Base-by-base conservation (phyloP, 2,888 invertebrate species). In the Hypena proboscidalis region DNA sequence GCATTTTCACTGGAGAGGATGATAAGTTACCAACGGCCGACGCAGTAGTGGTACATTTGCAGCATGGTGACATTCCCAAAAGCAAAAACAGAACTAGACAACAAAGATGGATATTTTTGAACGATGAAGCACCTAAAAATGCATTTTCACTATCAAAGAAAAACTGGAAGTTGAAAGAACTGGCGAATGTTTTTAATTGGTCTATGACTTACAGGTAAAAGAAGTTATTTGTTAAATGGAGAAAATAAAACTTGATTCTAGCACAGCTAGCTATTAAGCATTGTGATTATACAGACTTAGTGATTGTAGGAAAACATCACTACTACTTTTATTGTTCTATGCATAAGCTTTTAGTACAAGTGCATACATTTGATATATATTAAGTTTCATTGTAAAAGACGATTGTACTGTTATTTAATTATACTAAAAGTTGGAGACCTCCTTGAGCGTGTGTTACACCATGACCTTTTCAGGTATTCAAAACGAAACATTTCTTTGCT, bases 101-200 rank as follows among this genome's bases (percentile, higher is more conserved):
- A 1, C 95, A 95, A 74, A 91, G 92, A 53, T 95, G 95, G 95
- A 92, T 95, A 27, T 95, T 94, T 58, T 74, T 94, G 39, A 94
- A 92, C 0, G 95, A 95, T 58, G 95, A 95, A 77, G 93, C 94
- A 9, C 94, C 95, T 0, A 67, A 70, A 5, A 83, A 94, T 58
- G 91, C 93, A 0, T 94, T 94, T 65, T 66, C 92, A 0, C 57
- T 85, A 22, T 62, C 84, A 0, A 67, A 67, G 4, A 61, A 59
- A 5, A 71, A 70, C 22, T 80, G 85, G 1, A 64, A 90, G 1
- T 35, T 77, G 8, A 63, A 70, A 1, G 74, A 90, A 15, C 92
- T 93, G 56, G 88, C 93, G 47, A 90, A 92, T 7, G 51, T 94
- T n/a, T 96, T 94, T 64, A 94, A 94, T 70, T 94, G 94, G 94